Evolutionary conservation across 2,797 vertebrate species (phyloP).

Genomic region (Betta splendens): DNA sequence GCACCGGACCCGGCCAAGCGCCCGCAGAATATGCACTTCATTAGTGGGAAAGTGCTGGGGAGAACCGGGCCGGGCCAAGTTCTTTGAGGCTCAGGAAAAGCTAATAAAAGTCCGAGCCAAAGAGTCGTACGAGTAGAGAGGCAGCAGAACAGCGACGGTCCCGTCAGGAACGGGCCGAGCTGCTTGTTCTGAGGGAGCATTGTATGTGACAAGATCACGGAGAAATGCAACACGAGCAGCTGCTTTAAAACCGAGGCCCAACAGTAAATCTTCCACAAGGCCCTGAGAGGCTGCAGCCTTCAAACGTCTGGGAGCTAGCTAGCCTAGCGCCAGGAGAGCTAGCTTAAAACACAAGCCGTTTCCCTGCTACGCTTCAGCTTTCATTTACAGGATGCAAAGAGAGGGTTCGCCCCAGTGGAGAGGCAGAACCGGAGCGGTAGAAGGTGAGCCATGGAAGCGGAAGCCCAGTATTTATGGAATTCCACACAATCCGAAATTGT

Average conservation of each 20-base stretch:
- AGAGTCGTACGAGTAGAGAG: constrained; percentile 63
- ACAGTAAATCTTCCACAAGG: constrained; percentile 19
- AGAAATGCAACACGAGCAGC: constrained; percentile 19
- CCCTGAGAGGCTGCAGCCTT: constrained; percentile 20
- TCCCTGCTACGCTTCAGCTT: constrained; percentile 66
- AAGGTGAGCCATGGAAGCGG: constrained; percentile 20
- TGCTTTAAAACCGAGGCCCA: constrained; percentile 27
- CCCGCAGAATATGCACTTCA: constrained; percentile 83
- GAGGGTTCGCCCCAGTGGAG: constrained; percentile 51
- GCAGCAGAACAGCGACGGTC: constrained; percentile 64
- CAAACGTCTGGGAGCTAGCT: no score
- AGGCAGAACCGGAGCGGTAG: constrained; percentile 40
- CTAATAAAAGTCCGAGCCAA: constrained; percentile 80
- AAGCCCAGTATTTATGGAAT: constrained; percentile 59
- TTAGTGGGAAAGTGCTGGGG: constrained; percentile 81
- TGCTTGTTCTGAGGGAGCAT: constrained; percentile 53
- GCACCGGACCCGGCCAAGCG: constrained; percentile 61
- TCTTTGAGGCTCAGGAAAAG: constrained; percentile 80
- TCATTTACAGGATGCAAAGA: constrained; percentile 48
- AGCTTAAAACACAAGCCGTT: constrained; percentile 74
- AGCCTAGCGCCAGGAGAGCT: constrained; percentile 56
- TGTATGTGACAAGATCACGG: constrained; percentile 51
- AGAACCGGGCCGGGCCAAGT: constrained; percentile 76
- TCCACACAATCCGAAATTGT: constrained; percentile 48
- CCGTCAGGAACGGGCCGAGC: constrained; percentile 65